phyloP scores from a whole-genome alignment of 2,113 vertebrate genomes.

The Corydoras sp. region DNA sequence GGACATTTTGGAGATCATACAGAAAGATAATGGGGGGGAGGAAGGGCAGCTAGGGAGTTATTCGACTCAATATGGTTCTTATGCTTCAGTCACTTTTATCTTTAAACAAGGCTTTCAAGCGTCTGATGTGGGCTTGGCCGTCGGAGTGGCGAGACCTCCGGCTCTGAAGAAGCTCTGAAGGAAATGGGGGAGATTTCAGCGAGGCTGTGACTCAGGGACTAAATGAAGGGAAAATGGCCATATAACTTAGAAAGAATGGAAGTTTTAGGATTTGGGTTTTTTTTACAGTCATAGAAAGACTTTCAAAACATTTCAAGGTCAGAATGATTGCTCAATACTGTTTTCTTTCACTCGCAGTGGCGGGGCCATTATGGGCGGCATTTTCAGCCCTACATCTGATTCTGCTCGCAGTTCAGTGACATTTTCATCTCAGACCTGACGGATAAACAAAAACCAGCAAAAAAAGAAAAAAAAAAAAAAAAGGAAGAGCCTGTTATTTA shows the following conservation, averaged over 20 bases:
- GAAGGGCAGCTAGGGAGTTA: constrained; percentile 15
- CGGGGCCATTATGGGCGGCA: constrained; percentile 48
- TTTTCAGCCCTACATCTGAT: too few species aligned
- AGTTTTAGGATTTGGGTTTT: constrained; percentile 29
- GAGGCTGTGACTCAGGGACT: constrained; percentile 36
- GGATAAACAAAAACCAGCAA: too few species aligned
- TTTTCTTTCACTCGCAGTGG: constrained; percentile 54
- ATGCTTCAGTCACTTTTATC: constrained; percentile 47
- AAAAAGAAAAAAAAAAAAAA: too few species aligned
- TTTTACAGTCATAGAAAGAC: constrained; percentile 43
- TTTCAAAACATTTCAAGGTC: constrained; percentile 56
- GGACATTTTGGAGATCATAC: neutral
- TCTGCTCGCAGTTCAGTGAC: too few species aligned
- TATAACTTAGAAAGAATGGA: constrained; percentile 30
- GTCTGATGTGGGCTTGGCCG: constrained; percentile 47
- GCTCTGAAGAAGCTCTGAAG: constrained; percentile 42
- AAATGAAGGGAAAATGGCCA: constrained; percentile 40
- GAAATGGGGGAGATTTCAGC: constrained; percentile 43
- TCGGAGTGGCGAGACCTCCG: constrained; percentile 46
- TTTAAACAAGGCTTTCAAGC: constrained; percentile 54
- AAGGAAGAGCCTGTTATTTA: too few species aligned
- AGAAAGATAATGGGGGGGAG: neutral
- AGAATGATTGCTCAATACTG: neutral
- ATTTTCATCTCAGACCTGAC: too few species aligned
- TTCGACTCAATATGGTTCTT: constrained; percentile 46